Base-by-base conservation (phyloP, 2,888 invertebrate species). In the Archaeoteleia sp. region DNA sequence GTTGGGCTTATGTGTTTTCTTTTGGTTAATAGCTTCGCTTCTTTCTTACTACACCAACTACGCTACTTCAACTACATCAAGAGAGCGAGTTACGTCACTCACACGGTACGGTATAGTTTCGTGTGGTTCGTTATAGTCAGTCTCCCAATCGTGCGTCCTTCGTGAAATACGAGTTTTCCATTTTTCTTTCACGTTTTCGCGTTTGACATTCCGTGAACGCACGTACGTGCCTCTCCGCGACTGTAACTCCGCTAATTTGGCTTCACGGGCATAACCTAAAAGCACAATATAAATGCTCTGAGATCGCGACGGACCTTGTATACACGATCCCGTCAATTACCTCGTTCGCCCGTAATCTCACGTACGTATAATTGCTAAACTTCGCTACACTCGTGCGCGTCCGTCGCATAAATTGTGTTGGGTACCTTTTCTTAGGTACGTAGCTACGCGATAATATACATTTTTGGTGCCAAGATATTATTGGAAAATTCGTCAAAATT, bases 401-500 rank as follows among this genome's bases (percentile, higher is more conserved):
- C 32, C 20, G 17, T 20, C 5, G 3, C 20, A 5, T 5, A 5
- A n/a, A n/a, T 10, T 13, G 5, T 2, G 1, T 43, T 15, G 9
- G 9, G 25, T 29, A 10, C 17, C 8, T 12, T 14, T 2, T 29
- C 12, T 7, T 14, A 10, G 13, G 17, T 29, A 17, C 32, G 29
- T 25, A 27, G 42, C 30, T 46, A 45, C 20, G 30, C 39, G 32
- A 35, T 27, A 9, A 13, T 12, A 8, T 34, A 35, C 32, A 42
- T 66, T 68, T 67, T 70, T 57, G 60, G 65, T 51, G 69, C 71
- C 54, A 60, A 55, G 58, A 58, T 66, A 67, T 74, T 48, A 75
- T 72, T 73, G 72, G 73, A 74, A 85, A 86, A 86, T 78, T 85
- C 79, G 81, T 89, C 92, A 92, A 92, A 92, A 92, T 92, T 92